Evolutionary conservation across 2,113 vertebrate genomes (phyloP).

Genomic region (Steatornis caripensis): DNA sequence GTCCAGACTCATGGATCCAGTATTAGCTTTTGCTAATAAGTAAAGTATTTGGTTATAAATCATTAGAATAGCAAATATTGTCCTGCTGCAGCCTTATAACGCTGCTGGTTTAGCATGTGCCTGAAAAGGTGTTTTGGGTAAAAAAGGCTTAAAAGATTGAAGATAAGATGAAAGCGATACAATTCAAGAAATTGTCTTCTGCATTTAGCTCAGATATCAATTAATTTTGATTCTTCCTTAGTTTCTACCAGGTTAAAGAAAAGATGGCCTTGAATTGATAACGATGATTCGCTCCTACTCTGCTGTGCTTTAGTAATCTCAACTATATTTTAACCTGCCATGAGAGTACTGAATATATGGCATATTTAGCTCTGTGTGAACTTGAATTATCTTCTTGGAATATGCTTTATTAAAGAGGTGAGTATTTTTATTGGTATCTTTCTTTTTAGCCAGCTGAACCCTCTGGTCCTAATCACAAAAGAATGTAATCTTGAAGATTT

Average conservation of each 20-base stretch:
- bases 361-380: conserved; percentile 14
- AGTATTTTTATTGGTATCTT: conserved; percentile 22
- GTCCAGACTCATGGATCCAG: neutral
- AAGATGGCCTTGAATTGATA: conserved; percentile 38
- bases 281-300: conserved; percentile 25
- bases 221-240: conserved; percentile 34
- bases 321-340: conserved; percentile 4
- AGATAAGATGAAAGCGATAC: neutral
- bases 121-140: neutral
- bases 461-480: conserved; percentile 18
- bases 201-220: neutral
- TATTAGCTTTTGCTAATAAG: conserved; percentile 39
- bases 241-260: conserved; percentile 43
- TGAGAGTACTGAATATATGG: neutral
- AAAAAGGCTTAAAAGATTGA: conserved; percentile 7
- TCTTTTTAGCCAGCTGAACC: neutral
- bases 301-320: neutral
- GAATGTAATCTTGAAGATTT: neutral
- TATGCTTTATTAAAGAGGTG: conserved; percentile 16
- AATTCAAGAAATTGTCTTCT: conserved; percentile 27
- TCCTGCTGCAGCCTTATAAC: neutral
- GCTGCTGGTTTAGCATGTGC: neutral
- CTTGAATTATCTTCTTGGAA: conserved; percentile 41
- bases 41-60: conserved; percentile 45
- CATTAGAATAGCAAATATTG: conserved; percentile 1